Conservation (phyloP, 2,113 vertebrate species). For the Phoenicopterus ruber region DNA sequence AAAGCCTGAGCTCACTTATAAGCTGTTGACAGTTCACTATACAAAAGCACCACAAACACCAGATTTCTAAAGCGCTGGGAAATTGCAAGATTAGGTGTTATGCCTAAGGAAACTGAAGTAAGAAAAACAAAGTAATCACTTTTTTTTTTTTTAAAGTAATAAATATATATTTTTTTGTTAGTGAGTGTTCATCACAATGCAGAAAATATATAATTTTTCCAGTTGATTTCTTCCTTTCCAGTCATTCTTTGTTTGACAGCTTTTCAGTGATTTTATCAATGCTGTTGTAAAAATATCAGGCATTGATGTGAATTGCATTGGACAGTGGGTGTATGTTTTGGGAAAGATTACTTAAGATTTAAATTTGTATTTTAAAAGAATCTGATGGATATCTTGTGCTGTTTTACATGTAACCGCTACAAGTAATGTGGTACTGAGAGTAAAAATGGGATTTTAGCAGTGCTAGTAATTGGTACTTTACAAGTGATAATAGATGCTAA, state of each 20-base stretch:
- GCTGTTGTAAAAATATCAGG: conserved; percentile 45
- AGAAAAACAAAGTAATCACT: conserved; percentile 53
- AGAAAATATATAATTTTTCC: conserved; percentile 41
- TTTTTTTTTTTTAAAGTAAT: conserved; percentile 7
- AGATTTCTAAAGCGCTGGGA: neutral
- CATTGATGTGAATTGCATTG: conserved; percentile 44
- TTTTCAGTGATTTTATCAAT: conserved; percentile 46
- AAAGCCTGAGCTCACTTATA: neutral
- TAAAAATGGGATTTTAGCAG: conserved; percentile 13
- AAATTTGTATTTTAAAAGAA: conserved; percentile 35
- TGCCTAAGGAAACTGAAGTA: conserved; percentile 41
- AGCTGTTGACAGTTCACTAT: neutral
- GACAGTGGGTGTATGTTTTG: conserved; percentile 26
- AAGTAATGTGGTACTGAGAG: neutral
- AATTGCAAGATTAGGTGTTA: conserved; percentile 45
- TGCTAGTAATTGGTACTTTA: neutral
- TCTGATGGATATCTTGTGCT: conserved; percentile 3
- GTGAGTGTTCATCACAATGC: neutral
- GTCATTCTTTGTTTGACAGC: conserved; percentile 52
- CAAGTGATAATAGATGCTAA: conserved; percentile 47
- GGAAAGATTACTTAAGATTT: conserved; percentile 12
- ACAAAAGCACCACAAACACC: conserved; percentile 3
- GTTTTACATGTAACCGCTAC: neutral
- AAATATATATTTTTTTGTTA: conserved; percentile 17
- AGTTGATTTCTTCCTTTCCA: conserved; percentile 53